phyloP scores from a whole-genome alignment of 1,140 invertebrate genomes.

The Sesamia nonagrioides region DNA sequence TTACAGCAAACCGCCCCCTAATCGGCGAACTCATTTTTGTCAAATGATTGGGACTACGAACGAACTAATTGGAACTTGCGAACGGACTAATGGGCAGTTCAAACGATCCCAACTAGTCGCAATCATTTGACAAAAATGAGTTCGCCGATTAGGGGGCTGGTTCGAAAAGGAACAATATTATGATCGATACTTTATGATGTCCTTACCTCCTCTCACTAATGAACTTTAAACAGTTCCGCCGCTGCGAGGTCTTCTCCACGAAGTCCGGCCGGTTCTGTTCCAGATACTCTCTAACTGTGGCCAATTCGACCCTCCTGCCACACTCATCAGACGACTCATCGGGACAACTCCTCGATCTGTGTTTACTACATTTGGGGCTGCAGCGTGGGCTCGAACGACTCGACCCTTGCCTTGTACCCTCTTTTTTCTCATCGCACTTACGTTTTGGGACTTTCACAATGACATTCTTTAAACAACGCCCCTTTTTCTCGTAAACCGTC shows the following conservation, averaged over 20 bases:
- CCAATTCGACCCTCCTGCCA: conserved; percentile 60
- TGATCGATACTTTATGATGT: too few relatives aligned
- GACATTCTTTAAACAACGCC: conserved; percentile 72
- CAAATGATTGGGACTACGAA: too few relatives aligned
- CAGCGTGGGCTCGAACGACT: conserved; percentile 30
- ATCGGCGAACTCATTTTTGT: too few relatives aligned
- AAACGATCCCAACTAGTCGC: too few relatives aligned
- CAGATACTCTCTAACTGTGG: conserved; percentile 81
- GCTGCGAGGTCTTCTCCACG: conserved; percentile 68
- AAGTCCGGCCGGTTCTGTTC: conserved; percentile 83
- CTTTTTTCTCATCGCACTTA: conserved; percentile 54
- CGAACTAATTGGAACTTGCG: too few relatives aligned
- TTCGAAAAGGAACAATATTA: conserved; percentile 18
- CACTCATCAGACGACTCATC: conserved; percentile 76
- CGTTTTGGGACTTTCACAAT: conserved; percentile 74
- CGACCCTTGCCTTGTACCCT: conserved; percentile 56
- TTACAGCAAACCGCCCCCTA: too few relatives aligned
- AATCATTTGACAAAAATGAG: too few relatives aligned
- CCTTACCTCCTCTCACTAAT: conserved; percentile 79
- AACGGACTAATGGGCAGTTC: too few relatives aligned
- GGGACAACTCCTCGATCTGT: conserved; percentile 68
- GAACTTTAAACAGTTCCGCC: conserved; percentile 76
- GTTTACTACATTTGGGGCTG: conserved; percentile 54
- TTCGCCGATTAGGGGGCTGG: too few relatives aligned
- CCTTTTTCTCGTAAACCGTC: conserved; percentile 53